phyloP scores from a whole-genome alignment of 23 tunicate genomes.

The Styela plicata region DNA sequence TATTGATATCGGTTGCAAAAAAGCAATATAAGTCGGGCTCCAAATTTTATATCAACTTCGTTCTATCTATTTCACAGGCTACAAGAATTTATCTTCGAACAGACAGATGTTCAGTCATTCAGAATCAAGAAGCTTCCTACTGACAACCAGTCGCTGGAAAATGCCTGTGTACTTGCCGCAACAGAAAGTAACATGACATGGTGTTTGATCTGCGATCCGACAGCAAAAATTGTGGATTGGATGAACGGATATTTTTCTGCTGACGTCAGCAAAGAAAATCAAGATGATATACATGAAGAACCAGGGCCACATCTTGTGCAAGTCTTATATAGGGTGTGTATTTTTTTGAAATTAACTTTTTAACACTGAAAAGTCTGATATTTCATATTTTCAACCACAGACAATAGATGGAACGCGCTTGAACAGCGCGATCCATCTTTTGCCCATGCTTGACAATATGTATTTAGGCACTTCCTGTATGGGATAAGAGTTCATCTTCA shows the following conservation, averaged over 20 bases:
- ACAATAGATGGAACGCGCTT: too few species aligned
- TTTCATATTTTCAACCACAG: too few species aligned
- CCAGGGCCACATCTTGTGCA: slow-evolving; percentile 36
- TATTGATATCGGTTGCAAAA: too few species aligned
- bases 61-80: slow-evolving; percentile 60
- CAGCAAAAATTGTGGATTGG: slow-evolving; percentile 68
- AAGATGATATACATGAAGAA: background rate
- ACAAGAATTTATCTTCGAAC: slow-evolving; percentile 52
- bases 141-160: slow-evolving; percentile 65
- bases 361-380: too few species aligned
- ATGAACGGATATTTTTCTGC: slow-evolving; percentile 36
- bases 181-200: slow-evolving; percentile 57
- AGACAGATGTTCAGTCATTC: slow-evolving; percentile 48
- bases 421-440: too few species aligned
- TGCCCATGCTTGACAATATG: too few species aligned
- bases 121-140: slow-evolving; percentile 52
- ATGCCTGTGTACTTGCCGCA: slow-evolving; percentile 64
- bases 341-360: background rate
- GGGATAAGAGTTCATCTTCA: too few species aligned
- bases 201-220: slow-evolving; percentile 86
- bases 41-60: too few species aligned
- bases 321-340: slow-evolving; percentile 61
- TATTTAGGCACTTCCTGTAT: too few species aligned
- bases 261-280: slow-evolving; percentile 1
- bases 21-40: too few species aligned